Evolutionary conservation across 2,888 invertebrate genomes (phyloP), one percentile per base, ranked within the genome.

Genomic region (Globia sparganii): DNA sequence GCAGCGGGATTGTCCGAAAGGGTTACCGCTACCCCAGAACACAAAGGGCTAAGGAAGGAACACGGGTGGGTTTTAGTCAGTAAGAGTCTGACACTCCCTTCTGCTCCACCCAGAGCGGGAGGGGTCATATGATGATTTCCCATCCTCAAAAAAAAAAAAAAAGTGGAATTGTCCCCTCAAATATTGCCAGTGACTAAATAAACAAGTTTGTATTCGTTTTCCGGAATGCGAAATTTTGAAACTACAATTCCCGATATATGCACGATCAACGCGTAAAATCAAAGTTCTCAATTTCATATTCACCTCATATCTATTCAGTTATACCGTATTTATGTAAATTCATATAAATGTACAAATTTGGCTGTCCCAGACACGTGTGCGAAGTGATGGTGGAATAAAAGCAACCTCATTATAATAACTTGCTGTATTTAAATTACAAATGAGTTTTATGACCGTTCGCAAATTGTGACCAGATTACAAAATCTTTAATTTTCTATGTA

Each of bases 371-470:
- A 76, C 89, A 89, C 87, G 89, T 89, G 87, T 72, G 67, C 43
- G 59, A 53, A 25, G 37, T 81, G 62, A 85, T 72, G 66, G 66
- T 43, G 37, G 89, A 88, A 91, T 91, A 89, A 88, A 86, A 86
- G 81, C 81, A 18, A 73, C 72, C 80, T 73, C 67, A 90, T 91
- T 90, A 90, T 87, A 85, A 80, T 86, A 88, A 88, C 87, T 79
- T 77, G 78, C 65, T 61, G n/a, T 59, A 90, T 91, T 90, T 91
- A 81, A 91, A 91, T 88, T 78, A 86, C 88, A 86, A 88, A 91
- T 88, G 28, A 87, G 85, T 70, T 66, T 67, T 85, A 87, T 80
- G 80, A 78, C 43, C 70, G 72, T 75, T 80, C 72, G 75, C 74
- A 46, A 69, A 85, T 74, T 79, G 82, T 85, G 87, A 84, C 69